Base-by-base conservation (phyloP, 2,797 vertebrate species). In the Myotis findleyi region DNA sequence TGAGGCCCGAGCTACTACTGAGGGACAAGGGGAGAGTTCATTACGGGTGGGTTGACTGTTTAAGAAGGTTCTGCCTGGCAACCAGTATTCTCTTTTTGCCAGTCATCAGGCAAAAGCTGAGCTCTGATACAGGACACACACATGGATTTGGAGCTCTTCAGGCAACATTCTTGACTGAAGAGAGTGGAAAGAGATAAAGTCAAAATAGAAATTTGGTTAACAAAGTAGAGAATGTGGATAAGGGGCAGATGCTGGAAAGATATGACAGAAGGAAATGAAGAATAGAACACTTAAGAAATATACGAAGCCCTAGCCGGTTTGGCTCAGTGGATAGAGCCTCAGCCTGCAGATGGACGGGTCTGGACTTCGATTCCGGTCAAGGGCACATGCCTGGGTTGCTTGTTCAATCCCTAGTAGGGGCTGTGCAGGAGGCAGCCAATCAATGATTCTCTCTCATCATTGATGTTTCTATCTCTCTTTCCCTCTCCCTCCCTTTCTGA, bases 131-230 rank as follows among this genome's bases (percentile, higher is more conserved):
- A 53, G 68, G n/a, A 55, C 4, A 36, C 8, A 44, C 13, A 57
- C 30, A 18, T 36, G 41, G 36, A 36, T 41, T 25, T 66, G n/a
- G 27, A 71, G 25, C 23, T 84, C 25, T 59, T 95, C 20, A 57
- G 49, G n/a, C n/a, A 85, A 77, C 21, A 5, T 55, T 93, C 27
- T 90, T 91, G n/a, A 92, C 11, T 81, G 44, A 80, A 80, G 66
- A 87, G 5, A 84, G 27, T 57, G 11, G n/a, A 73, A 91, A 81
- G 59, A 83, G 71, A 36, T 36, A 49, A 72, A 41, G 17, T 84
- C 12, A 79, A 80, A 83, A 75, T 17, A n/a, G 36, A 38, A 87
- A 59, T 59, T 80, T 91, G 47, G 55, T 91, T 27, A 94, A 36
- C 64, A 87, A 69, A 86, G 16, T 23, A 64, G 20, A 71, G 64